Percentiles rank a stretch among this genome's conserved stretches.
These are phyloP conservation scores for Oscheius myriophilus DNA, from an alignment of 2,888 invertebrate species.

Conservation along the genomic window DNA sequence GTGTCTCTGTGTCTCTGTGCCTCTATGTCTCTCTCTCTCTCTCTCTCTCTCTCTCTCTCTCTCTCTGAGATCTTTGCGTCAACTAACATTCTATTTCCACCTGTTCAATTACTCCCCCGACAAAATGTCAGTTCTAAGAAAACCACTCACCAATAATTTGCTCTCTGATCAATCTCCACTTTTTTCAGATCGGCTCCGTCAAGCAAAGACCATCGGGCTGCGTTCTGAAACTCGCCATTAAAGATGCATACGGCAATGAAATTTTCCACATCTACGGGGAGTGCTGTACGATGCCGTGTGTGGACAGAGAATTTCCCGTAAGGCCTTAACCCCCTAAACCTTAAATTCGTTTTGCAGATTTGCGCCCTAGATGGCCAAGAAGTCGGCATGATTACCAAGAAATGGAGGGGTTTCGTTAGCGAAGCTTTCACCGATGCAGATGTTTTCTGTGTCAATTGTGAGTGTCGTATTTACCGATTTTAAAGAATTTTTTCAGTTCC, in stretches of 20 bases:
- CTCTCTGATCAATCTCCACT: neutral
- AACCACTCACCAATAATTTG: too few relatives aligned
- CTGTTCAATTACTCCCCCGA: too few relatives aligned
- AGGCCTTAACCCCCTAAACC: neutral
- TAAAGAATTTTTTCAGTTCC: slow-evolving; percentile 45
- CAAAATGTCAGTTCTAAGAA: too few relatives aligned
- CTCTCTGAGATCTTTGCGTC: too few relatives aligned
- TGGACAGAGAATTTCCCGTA: slow-evolving; percentile 52
- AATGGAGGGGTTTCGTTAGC: slow-evolving; percentile 48
- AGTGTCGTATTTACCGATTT: slow-evolving; percentile 1
- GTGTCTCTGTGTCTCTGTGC: too few relatives aligned
- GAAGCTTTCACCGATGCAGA: slow-evolving; percentile 55
- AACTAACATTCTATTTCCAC: slow-evolving; percentile 1
- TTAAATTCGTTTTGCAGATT: neutral
- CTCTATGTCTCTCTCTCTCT: too few relatives aligned
- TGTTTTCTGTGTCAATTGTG: slow-evolving; percentile 47
- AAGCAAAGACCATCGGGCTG: slow-evolving; percentile 39
- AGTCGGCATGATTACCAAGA: slow-evolving; percentile 51
- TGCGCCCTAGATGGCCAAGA: neutral
- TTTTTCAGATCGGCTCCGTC: slow-evolving; percentile 37
- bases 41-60: too few relatives aligned
- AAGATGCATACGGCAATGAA: slow-evolving; percentile 36
- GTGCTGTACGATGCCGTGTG: slow-evolving; percentile 42
- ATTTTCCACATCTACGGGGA: slow-evolving; percentile 40
- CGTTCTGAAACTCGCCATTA: slow-evolving; percentile 34